Evolutionary conservation across 2,797 vertebrate genomes (phyloP).

Genomic region (Gymnoscopelus microlampas): DNA sequence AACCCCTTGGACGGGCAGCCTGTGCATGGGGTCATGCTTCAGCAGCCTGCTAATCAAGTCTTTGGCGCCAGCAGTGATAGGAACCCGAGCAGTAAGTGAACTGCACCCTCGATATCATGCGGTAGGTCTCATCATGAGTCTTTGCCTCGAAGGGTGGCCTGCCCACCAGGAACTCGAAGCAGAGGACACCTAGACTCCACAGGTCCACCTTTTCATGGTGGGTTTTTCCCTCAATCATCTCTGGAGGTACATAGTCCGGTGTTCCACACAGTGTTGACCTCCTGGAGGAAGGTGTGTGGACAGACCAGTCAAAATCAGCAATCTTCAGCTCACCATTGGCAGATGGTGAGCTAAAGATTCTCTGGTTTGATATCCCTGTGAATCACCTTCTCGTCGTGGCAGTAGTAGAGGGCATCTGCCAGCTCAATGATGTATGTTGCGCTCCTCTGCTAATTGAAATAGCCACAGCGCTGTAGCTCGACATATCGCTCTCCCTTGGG

Average conservation of each 20-base stretch:
- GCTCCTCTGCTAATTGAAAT: slow-evolving; percentile 89
- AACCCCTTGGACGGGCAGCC: slow-evolving; percentile 88
- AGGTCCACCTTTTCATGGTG: slow-evolving; percentile 97
- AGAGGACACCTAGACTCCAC: slow-evolving; percentile 96
- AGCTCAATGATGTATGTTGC: slow-evolving; percentile 95
- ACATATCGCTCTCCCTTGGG: slow-evolving; percentile 92
- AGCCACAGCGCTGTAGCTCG: slow-evolving; percentile 90
- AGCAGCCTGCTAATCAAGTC: slow-evolving; percentile 90
- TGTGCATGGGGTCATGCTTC: slow-evolving; percentile 91
- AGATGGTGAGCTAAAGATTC: slow-evolving; percentile 93
- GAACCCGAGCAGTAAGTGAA: slow-evolving; percentile 80
- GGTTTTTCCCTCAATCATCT: slow-evolving; percentile 97
- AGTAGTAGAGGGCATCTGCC: slow-evolving; percentile 92
- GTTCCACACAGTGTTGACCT: slow-evolving; percentile 96
- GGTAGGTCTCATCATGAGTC: slow-evolving; percentile 93
- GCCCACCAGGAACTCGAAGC: slow-evolving; percentile 95
- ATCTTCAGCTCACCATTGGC: slow-evolving; percentile 95
- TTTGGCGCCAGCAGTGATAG: slow-evolving; percentile 84
- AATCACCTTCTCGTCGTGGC: slow-evolving; percentile 96
- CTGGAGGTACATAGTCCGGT: slow-evolving; percentile 94
- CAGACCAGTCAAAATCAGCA: slow-evolving; percentile 98
- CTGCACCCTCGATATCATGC: slow-evolving; percentile 93
- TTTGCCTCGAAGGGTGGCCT: slow-evolving; percentile 93
- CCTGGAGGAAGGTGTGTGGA: slow-evolving; percentile 97
- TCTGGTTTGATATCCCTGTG: slow-evolving; percentile 98